Base-by-base conservation (phyloP, 2,888 invertebrate genomes). In the Eupeodes luniger region DNA sequence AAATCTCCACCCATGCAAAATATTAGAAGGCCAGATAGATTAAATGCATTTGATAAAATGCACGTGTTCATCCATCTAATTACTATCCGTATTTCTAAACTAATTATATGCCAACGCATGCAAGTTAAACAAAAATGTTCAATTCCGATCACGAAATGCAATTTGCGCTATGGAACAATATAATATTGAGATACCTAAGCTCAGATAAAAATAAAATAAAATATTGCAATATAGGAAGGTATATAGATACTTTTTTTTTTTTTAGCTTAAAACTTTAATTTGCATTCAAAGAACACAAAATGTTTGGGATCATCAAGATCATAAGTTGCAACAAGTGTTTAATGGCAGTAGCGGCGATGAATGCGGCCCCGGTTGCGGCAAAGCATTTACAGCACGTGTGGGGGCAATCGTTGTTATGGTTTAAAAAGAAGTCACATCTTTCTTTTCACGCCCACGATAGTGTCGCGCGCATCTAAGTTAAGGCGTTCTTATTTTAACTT, bases 31-130 rank as follows among this genome's bases (percentile, higher is more conserved):
- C 47, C 70, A 72, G 59, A 76, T 76, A 72, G 59, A 76, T 76
- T 51, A 36, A 80, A 76, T 81, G 76, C 70, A 57, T 76, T 75
- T 57, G 64, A 76, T 75, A 72, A 81, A 66, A 14, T 85, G 85
- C 85, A 85, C 85, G 85, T 85, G 85, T 81, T 85, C 76, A 72
- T 59, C 76, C 80, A 85, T 81, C 64, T 77, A 77, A 85, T 70
- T 74, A 61, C 78, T 34, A 53, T 59, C 47, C 74, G 9, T 12
- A 11, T 59, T 74, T 49, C 12, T 6, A 16, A 66, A 57, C 70
- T 80, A 75, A 85, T 85, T 80, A 80, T 70, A 84, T 36, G 69
- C 80, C 75, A 55, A 70, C 74, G 53, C 83, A 79, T 74, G 59
- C 67, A 69, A 27, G 49, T 44, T 27, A 19, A 40, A 40, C 40